A percentile compares a stretch with the other conserved stretches of the same genome.
Evolutionary conservation across 2,113 vertebrate species (phyloP).

Genomic region (Oryzias melastigma): DNA sequence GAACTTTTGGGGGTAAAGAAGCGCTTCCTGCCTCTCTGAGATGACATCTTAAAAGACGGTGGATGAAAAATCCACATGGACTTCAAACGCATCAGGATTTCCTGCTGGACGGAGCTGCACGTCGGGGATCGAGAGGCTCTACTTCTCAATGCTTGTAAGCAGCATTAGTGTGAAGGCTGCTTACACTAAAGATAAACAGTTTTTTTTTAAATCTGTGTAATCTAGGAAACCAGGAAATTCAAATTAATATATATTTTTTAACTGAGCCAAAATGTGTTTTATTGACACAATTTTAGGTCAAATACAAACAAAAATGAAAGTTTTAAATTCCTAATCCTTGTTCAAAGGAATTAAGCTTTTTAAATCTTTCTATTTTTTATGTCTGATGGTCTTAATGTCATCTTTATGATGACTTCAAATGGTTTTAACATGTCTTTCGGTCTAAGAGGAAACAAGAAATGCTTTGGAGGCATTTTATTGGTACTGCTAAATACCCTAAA

Average conservation of each 20-base stretch:
- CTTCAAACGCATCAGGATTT: constrained; percentile 30
- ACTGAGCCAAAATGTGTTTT: too few species aligned
- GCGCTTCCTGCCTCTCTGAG: constrained; percentile 11
- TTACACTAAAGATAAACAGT: constrained; percentile 47
- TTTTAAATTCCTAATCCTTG: too few species aligned
- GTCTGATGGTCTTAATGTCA: too few species aligned
- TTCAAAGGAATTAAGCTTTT: too few species aligned
- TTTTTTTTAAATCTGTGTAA: constrained; percentile 19
- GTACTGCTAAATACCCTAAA: not conserved
- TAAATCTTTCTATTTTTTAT: too few species aligned
- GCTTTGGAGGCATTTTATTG: constrained; percentile 11
- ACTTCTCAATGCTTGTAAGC: constrained; percentile 51
- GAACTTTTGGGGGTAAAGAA: not conserved
- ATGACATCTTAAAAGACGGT: constrained; percentile 33
- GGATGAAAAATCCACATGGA: constrained; percentile 11
- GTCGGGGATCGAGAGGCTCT: constrained; percentile 22
- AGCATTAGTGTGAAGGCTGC: constrained; percentile 39
- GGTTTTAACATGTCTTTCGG: not conserved
- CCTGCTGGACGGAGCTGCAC: constrained; percentile 11
- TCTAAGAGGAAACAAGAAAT: not conserved
- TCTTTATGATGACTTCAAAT: not conserved
- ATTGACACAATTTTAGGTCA: too few species aligned
- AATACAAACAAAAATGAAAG: too few species aligned
- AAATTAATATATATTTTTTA: too few species aligned
- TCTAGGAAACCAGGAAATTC: not conserved